Percentiles rank a stretch among this genome's conserved stretches.
Evolutionary conservation across 2,888 invertebrate species (phyloP).

Genomic region (Erebia palarica): DNA sequence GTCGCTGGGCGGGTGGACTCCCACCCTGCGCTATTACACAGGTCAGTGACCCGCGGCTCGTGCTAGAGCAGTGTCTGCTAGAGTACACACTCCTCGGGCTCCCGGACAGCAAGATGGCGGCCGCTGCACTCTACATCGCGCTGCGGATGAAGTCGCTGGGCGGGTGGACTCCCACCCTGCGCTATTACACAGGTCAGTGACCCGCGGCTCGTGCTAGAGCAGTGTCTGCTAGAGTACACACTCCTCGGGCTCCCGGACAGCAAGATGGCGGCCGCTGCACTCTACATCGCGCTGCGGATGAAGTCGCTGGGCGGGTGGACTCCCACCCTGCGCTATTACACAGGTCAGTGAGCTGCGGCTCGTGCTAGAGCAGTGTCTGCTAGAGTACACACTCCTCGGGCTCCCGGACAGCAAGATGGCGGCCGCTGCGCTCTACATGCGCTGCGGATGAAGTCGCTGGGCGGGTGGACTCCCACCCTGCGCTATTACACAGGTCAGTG

Average conservation of each 20-base stretch:
- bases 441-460: no score
- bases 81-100: slow-evolving; percentile 91
- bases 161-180: slow-evolving; percentile 88
- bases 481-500: no score
- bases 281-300: slow-evolving; percentile 45
- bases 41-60: slow-evolving; percentile 86
- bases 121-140: slow-evolving; percentile 93
- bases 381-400: no score
- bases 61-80: slow-evolving; percentile 96
- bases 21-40: slow-evolving; percentile 89
- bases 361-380: no score
- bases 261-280: slow-evolving; percentile 65
- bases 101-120: slow-evolving; percentile 95
- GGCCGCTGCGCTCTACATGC: no score
- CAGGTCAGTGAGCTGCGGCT: no score
- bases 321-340: no score
- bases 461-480: no score
- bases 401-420: no score
- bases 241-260: no score
- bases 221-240: no score
- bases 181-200: slow-evolving; percentile 87
- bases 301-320: no score
- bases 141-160: slow-evolving; percentile 91
- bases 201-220: background rate
- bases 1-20: slow-evolving; percentile 87